These are phyloP conservation scores for Pelosia muscerda DNA, from an alignment of 2,888 invertebrate genomes.

Conservation along the genomic window DNA sequence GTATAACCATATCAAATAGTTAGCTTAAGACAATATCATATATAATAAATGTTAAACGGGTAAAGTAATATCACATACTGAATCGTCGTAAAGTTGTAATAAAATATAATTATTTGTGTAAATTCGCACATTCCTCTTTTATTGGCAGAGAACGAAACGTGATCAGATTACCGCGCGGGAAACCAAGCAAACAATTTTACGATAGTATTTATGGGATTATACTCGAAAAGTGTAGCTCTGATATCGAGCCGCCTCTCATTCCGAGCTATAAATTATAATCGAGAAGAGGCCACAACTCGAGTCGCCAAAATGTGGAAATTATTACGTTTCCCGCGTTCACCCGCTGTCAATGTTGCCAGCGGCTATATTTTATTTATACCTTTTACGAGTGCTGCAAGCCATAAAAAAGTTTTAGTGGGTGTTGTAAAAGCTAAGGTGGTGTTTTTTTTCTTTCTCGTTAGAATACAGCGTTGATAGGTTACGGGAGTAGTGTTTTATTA, in stretches of 20 bases:
- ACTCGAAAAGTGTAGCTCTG: conserved; percentile 52
- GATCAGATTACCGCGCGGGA: conserved; percentile 70
- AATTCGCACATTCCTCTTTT: conserved; percentile 48
- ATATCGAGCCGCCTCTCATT: conserved; percentile 65
- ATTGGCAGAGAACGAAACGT: conserved; percentile 58
- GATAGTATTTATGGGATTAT: conserved; percentile 79
- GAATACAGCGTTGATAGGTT: conserved; percentile 70
- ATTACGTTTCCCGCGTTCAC: conserved; percentile 66
- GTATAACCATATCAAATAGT: too few species aligned
- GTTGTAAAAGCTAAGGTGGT: conserved; percentile 73
- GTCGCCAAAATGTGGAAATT: conserved; percentile 81
- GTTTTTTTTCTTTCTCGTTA: conserved; percentile 64
- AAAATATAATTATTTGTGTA: conserved; percentile 45
- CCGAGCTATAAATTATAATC: conserved; percentile 82
- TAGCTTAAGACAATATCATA: background rate
- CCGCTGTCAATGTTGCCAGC: conserved; percentile 72
- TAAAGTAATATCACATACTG: conserved; percentile 6
- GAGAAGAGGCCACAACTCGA: conserved; percentile 77
- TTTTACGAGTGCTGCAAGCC: conserved; percentile 80
- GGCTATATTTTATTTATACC: conserved; percentile 81
- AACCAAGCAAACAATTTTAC: conserved; percentile 78
- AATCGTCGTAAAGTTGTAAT: conserved; percentile 21
- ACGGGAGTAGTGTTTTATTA: conserved; percentile 51
- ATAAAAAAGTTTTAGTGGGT: conserved; percentile 82
- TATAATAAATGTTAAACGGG: background rate